These are phyloP conservation scores for Megaceryle torquata DNA, from an alignment of 2,113 vertebrate species.

Conservation along the genomic window DNA sequence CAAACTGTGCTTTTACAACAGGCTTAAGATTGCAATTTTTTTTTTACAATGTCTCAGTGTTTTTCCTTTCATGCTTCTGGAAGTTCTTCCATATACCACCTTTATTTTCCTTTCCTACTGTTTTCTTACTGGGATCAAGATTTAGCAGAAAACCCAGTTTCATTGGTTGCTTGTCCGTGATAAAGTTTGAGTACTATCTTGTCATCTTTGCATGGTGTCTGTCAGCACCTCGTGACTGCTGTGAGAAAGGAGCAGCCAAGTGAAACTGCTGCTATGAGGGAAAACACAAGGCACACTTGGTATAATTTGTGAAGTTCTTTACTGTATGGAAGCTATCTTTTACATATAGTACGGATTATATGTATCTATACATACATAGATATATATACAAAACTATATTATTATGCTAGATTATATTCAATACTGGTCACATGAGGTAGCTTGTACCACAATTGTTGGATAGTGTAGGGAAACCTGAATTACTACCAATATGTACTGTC, in stretches of 20 bases:
- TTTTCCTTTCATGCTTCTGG: background rate
- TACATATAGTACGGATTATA: background rate
- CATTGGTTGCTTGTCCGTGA: background rate
- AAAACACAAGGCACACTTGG: background rate
- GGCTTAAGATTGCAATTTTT: background rate
- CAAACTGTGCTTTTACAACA: background rate
- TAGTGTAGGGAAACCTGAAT: background rate
- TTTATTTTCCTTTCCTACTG: background rate
- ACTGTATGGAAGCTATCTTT: background rate
- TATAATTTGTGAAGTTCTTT: background rate
- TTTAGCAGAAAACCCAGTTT: background rate
- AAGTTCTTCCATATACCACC: background rate
- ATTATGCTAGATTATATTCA: background rate
- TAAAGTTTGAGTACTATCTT: background rate
- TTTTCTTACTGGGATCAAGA: background rate
- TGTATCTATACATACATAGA: accelerated
- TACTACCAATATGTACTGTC: background rate
- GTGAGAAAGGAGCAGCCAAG: background rate
- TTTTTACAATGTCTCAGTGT: background rate
- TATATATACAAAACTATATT: background rate
- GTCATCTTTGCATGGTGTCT: background rate
- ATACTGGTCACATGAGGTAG: background rate
- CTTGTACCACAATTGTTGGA: background rate
- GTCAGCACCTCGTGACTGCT: background rate
- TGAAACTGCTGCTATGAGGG: background rate